phyloP scores from a whole-genome alignment of 2,888 invertebrate genomes.

The Spisula solida region DNA sequence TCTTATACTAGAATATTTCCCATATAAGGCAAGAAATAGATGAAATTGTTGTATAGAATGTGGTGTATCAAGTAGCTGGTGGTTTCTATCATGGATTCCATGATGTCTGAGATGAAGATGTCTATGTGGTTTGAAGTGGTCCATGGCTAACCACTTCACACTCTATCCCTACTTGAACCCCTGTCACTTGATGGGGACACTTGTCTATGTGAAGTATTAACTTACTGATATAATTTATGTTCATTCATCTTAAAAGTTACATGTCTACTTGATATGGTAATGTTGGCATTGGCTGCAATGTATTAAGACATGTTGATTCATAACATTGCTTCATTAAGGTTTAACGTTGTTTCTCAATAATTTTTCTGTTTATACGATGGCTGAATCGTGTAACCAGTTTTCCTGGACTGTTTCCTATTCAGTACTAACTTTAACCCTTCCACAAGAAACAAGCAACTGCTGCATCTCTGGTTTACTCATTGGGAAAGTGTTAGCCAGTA shows the following conservation, averaged over 20 bases:
- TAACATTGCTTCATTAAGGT: not conserved
- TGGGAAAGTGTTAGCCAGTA: too few relatives aligned
- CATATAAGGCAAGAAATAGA: not conserved
- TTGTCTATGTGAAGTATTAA: slow-evolving; percentile 16
- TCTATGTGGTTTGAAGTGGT: slow-evolving; percentile 44
- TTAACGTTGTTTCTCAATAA: too few relatives aligned
- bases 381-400: too few relatives aligned
- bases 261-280: not conserved
- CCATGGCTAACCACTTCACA: slow-evolving; percentile 46
- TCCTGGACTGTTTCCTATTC: too few relatives aligned
- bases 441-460: too few relatives aligned
- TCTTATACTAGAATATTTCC: not conserved
- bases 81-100: slow-evolving; percentile 18
- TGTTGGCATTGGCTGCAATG: not conserved
- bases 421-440: too few relatives aligned
- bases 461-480: too few relatives aligned
- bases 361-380: too few relatives aligned
- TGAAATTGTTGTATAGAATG: not conserved
- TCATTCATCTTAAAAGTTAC: not conserved
- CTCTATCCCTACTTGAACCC: slow-evolving; percentile 45
- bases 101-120: slow-evolving; percentile 24
- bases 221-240: slow-evolving; percentile 16
- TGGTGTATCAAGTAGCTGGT: not conserved
- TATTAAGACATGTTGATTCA: not conserved
- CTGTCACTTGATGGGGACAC: slow-evolving; percentile 30